Conservation (phyloP, 2,797 vertebrate genomes). For the Anableps anableps region DNA sequence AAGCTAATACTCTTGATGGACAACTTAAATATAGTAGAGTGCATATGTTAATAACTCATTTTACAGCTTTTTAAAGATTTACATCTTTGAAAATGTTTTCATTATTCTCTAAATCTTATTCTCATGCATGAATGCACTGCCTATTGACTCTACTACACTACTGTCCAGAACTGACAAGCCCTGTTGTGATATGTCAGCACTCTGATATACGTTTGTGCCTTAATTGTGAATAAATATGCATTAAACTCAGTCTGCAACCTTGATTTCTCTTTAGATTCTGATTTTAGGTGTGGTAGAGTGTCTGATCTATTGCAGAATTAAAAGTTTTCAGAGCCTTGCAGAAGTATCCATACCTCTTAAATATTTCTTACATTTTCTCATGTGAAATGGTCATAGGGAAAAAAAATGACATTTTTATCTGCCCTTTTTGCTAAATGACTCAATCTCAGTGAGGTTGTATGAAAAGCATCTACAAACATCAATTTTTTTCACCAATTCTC, state of each 20-base stretch:
- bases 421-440: background rate
- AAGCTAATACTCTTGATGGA: conserved; percentile 13
- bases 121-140: conserved; percentile 19
- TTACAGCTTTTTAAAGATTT: conserved; percentile 8
- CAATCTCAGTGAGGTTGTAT: background rate
- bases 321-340: background rate
- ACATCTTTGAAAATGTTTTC: conserved; percentile 16
- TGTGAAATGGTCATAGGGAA: background rate
- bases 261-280: background rate
- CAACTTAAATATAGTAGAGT: background rate
- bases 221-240: conserved; percentile 65
- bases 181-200: conserved; percentile 37
- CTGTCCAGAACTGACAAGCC: conserved; percentile 60
- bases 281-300: background rate
- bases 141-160: conserved; percentile 48
- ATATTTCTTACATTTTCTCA: background rate
- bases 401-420: background rate
- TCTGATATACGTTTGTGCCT: conserved; percentile 63
- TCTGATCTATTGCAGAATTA: background rate
- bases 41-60: background rate
- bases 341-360: background rate
- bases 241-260: conserved; percentile 1
- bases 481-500: background rate
- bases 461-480: background rate
- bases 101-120: conserved; percentile 13